Evolutionary conservation across 2,113 vertebrate species (phyloP), one percentile per base, ranked within the genome.

Genomic region (Xiphorhynchus elegans): DNA sequence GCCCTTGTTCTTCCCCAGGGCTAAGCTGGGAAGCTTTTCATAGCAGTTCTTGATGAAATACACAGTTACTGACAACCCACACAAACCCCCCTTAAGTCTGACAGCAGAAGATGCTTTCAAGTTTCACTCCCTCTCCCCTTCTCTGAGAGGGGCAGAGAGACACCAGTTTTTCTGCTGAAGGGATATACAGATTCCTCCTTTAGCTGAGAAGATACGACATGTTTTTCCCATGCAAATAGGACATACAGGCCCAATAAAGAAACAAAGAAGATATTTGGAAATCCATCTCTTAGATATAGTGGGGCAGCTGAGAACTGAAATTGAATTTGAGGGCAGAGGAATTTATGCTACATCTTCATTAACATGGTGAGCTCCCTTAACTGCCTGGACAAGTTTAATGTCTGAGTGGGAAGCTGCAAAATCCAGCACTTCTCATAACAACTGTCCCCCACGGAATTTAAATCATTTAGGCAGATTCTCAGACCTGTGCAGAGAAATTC

Each of bases 61-160:
- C 11, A 14, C 10, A 42, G 7, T 44, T 79, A 40, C 8, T 46
- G 50, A 17, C 20, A 64, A 52, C 13, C 20, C n/a, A 55, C 24
- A 12, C 6, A 17, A 77, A 96, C 49, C 5, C 10, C 16, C 35
- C 46, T 84, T 44, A 44, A 44, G 49, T 73, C 46, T 55, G 35
- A 67, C 28, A 63, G 8, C 2, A 62, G 42, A 89, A 94, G 13
- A 37, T 7, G 9, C 23, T 84, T 42, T 47, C 5, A 47, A 47
- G 39, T 58, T 70, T 35, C 29, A 31, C 2, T 37, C 68, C 6
- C 24, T 21, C 8, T 4, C 4, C 7, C 2, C 2, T 0, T 8
- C 46, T 26, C 10, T 28, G 20, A 63, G 19, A 75, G 4, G 5
- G 4, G 9, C 26, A 68, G 17, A 56, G 11, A 66, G 4, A 66